Evolutionary conservation across 1,140 invertebrate species (phyloP).

Genomic region (Diabrotica undecimpunctata): DNA sequence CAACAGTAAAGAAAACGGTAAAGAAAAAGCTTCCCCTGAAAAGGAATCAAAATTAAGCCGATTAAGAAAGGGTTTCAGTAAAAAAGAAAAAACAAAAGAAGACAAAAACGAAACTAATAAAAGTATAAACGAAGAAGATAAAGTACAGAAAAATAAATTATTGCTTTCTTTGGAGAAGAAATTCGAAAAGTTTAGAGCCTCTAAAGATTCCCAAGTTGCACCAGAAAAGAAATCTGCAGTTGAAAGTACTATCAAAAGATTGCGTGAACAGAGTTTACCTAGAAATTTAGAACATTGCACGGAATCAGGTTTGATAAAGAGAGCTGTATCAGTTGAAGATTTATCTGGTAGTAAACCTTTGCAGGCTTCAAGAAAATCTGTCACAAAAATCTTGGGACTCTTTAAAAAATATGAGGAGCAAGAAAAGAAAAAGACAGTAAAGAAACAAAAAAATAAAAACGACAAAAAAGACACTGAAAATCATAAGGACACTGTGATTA

Average conservation of each 20-base stretch:
- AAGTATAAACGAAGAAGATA: slow-evolving; percentile 43
- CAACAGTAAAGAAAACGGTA: slow-evolving; percentile 48
- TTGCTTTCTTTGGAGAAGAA: slow-evolving; percentile 63
- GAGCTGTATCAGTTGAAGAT: slow-evolving; percentile 66
- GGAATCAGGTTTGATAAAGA: slow-evolving; percentile 60
- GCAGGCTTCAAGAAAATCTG: slow-evolving; percentile 54
- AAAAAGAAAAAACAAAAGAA: slow-evolving; percentile 49
- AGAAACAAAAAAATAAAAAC: slow-evolving; percentile 29
- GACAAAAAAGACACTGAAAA: slow-evolving; percentile 18
- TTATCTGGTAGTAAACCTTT: slow-evolving; percentile 49
- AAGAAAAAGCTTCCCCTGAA: slow-evolving; percentile 40
- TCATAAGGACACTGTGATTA: slow-evolving; percentile 30
- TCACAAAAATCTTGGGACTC: slow-evolving; percentile 65
- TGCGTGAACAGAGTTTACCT: slow-evolving; percentile 64
- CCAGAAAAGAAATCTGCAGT: slow-evolving; percentile 48
- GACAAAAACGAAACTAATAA: slow-evolving; percentile 51
- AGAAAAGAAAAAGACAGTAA: slow-evolving; percentile 43
- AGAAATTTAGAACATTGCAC: slow-evolving; percentile 49
- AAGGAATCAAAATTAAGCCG: slow-evolving; percentile 54
- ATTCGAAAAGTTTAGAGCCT: slow-evolving; percentile 59
- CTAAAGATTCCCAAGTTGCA: slow-evolving; percentile 45
- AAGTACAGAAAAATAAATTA: slow-evolving; percentile 53
- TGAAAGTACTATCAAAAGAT: slow-evolving; percentile 52
- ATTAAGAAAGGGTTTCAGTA: slow-evolving; percentile 42
- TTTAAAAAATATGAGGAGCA: slow-evolving; percentile 66